Evolutionary conservation across 2,113 vertebrate species (phyloP).

Genomic region (Zosterops pallidus): DNA sequence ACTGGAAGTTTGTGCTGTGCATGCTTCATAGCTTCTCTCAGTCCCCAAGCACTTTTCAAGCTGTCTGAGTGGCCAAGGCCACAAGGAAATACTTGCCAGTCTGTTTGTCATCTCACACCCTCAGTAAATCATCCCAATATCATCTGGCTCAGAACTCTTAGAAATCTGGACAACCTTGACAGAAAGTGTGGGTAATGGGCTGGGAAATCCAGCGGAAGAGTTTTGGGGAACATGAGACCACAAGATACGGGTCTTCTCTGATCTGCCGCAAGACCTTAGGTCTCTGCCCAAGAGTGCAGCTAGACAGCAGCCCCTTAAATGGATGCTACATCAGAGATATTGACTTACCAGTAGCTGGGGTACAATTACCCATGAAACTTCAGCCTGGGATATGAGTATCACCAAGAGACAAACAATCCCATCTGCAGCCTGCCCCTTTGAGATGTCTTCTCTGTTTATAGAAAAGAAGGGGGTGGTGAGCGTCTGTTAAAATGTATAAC

Average conservation of each 20-base stretch:
- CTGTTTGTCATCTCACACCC: neutral
- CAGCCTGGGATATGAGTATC: neutral
- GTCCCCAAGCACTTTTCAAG: neutral
- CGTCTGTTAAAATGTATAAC: constrained; percentile 16
- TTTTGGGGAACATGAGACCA: neutral
- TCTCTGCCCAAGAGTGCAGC: neutral
- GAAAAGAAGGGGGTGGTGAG: constrained; percentile 41
- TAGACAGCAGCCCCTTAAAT: constrained; percentile 14
- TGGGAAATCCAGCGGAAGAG: neutral
- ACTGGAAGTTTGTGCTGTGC: neutral
- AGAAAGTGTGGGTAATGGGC: neutral
- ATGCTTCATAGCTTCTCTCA: neutral
- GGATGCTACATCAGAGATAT: constrained; percentile 4
- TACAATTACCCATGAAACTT: constrained; percentile 6
- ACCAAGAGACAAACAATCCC: constrained; percentile 30
- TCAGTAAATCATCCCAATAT: constrained; percentile 20
- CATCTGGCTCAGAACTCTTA: neutral
- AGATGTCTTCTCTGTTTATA: constrained; percentile 37
- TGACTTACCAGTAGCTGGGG: constrained; percentile 21
- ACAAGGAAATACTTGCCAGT: neutral
- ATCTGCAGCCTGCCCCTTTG: constrained; percentile 34
- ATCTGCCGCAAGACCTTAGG: neutral
- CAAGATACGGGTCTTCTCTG: neutral
- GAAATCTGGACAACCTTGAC: constrained; percentile 23
- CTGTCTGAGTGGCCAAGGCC: neutral